Base-by-base conservation (phyloP, 1,140 invertebrate species). In the Bradysia coprophila region DNA sequence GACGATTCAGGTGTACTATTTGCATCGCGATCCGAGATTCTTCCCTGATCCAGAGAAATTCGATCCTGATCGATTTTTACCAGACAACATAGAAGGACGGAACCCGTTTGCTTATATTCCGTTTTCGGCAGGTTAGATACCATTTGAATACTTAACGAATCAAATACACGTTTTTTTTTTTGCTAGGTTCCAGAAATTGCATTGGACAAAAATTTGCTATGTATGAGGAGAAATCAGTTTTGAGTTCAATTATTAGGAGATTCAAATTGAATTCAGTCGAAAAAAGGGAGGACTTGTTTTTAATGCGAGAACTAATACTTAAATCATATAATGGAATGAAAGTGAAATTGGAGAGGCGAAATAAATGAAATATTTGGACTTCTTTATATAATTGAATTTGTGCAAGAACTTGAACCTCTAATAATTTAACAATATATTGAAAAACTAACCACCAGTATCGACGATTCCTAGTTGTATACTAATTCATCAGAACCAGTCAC, bases 141-240 rank as follows among this genome's bases (percentile, higher is more conserved):
- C n/a, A n/a, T n/a, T 85, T 86, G 54, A 80, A 77, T 49, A 79
- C 75, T 36, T 81, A 80, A n/a, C n/a, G n/a, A n/a, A n/a, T n/a
- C n/a, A n/a, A n/a, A n/a, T n/a, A n/a, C n/a, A n/a, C n/a, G n/a
- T n/a, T n/a, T n/a, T n/a, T n/a, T n/a, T n/a, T n/a, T n/a, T n/a
- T n/a, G n/a, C n/a, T n/a, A n/a, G n/a, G n/a, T n/a, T n/a, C n/a
- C n/a, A n/a, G n/a, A n/a, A n/a, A n/a, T n/a, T n/a, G 57, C 43
- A 60, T 61, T 19, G 78, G 78, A 41, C 78, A 82, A 54, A 81
- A 77, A 56, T 86, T 86, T 56, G 83, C 81, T 4, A 63, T 78
- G 53, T 53, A 80, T 45, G 81, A 87, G 62, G 69, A 75, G 52
- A 86, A 85, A 56, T 67, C 72, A 0, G 58, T 81, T 2, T 57